phyloP scores from a whole-genome alignment of 2,888 invertebrate species.

The Leptopterna dolabrata region DNA sequence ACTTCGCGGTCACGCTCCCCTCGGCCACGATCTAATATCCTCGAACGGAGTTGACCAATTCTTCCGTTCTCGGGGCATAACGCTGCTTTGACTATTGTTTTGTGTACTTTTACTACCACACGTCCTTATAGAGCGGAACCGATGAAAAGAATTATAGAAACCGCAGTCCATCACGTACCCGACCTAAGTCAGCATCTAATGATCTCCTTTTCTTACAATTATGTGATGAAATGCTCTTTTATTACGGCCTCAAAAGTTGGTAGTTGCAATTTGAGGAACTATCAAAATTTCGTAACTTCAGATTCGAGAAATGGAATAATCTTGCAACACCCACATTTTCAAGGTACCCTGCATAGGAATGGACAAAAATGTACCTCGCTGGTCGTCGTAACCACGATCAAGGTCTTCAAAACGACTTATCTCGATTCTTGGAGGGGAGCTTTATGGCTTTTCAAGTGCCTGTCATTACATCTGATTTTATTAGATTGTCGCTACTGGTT shows the following conservation, averaged over 20 bases:
- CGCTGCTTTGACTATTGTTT: background rate
- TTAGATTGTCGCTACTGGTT: background rate
- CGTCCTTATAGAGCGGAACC: background rate
- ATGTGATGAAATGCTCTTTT: conserved; percentile 5
- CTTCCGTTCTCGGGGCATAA: background rate
- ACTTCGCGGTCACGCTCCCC: conserved; percentile 1
- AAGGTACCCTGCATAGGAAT: background rate
- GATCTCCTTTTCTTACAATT: background rate
- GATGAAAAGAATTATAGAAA: conserved; percentile 18
- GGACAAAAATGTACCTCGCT: background rate
- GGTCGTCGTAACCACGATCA: background rate
- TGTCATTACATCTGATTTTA: background rate
- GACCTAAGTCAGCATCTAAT: background rate
- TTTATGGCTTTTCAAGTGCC: background rate
- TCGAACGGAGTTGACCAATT: background rate
- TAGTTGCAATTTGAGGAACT: background rate
- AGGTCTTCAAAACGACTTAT: background rate
- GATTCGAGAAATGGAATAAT: background rate
- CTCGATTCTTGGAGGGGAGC: background rate
- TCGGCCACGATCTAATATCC: conserved; percentile 1
- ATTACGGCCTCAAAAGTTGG: background rate
- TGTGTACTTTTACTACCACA: conserved; percentile 3
- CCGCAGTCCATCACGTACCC: conserved; percentile 19
- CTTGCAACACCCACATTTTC: background rate
- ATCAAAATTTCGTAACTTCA: background rate